Evolutionary conservation across 2,113 vertebrate genomes (phyloP).

Genomic region (Rhinoderma darwinii): DNA sequence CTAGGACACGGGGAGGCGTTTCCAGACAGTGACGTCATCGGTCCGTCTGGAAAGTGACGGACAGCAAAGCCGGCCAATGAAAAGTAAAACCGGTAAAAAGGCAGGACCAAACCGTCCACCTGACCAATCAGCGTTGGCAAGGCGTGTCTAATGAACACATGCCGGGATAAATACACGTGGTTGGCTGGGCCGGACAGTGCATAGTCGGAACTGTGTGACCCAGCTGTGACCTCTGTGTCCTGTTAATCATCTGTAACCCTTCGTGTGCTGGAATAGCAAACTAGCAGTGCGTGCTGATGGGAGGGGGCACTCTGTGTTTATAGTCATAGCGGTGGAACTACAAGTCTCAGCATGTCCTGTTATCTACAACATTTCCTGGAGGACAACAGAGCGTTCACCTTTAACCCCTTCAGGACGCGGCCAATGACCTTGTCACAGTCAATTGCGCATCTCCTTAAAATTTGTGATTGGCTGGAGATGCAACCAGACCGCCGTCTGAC

Average conservation of each 20-base stretch:
- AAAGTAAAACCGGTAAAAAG: conserved; percentile 31
- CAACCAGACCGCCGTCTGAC: too few relatives aligned
- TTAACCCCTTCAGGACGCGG: background rate
- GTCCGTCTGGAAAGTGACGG: conserved; percentile 43
- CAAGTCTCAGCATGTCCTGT: background rate
- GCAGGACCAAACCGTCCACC: background rate
- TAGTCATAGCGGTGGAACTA: background rate
- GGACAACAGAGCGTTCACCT: background rate
- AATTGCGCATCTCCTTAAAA: too few relatives aligned
- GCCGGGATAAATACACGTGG: conserved; percentile 55
- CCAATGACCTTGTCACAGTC: too few relatives aligned
- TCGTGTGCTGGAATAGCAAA: background rate
- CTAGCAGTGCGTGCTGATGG: too few relatives aligned
- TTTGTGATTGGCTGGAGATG: too few relatives aligned
- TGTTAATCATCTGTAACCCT: background rate
- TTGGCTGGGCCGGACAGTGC: background rate
- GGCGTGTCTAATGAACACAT: background rate
- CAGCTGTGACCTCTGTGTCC: background rate
- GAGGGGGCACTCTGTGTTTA: too few relatives aligned
- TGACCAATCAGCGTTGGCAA: background rate
- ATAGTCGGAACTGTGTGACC: conserved; percentile 12
- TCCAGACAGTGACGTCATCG: conserved; percentile 51
- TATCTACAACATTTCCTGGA: background rate
- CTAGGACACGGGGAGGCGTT: conserved; percentile 39
- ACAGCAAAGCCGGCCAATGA: background rate